Conservation (phyloP, 2,113 vertebrate species). For the Ploceus nigricollis region DNA sequence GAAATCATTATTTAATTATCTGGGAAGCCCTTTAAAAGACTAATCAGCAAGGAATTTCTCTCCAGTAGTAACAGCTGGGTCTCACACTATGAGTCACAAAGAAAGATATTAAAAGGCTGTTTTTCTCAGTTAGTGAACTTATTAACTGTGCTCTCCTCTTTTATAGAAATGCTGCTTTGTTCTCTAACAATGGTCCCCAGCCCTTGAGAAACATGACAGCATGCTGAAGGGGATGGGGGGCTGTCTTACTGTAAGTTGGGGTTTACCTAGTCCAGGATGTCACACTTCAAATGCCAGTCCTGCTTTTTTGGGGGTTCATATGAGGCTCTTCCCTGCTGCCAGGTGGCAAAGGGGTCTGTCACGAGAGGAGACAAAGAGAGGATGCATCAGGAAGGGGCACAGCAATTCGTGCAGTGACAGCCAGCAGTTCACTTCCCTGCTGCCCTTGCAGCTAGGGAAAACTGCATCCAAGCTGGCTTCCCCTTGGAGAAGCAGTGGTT, state of each 20-base stretch:
- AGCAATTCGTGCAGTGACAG: accelerated
- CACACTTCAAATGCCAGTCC: neutral
- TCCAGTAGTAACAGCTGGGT: conserved; percentile 65
- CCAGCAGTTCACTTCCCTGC: accelerated
- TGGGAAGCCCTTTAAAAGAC: conserved; percentile 62
- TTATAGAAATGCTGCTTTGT: conserved; percentile 48
- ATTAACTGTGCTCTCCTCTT: conserved; percentile 50
- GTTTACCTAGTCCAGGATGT: neutral
- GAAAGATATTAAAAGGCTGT: conserved; percentile 62
- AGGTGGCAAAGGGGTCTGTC: neutral
- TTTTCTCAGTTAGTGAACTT: conserved; percentile 61
- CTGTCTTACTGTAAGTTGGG: neutral
- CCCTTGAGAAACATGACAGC: neutral
- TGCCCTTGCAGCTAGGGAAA: neutral
- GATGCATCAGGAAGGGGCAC: neutral
- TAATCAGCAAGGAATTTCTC: conserved; percentile 67
- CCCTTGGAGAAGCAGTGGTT: neutral
- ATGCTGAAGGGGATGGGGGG: accelerated
- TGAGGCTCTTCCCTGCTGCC: neutral
- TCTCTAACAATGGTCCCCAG: conserved; percentile 22
- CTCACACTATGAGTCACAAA: conserved; percentile 59
- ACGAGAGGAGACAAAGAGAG: accelerated
- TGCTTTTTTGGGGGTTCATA: neutral
- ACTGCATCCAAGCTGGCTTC: accelerated
- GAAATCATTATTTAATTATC: conserved; percentile 71